Percentiles rank a stretch among this genome's conserved stretches.
Evolutionary conservation across 2,797 vertebrate species (phyloP).

Genomic region (Cryptoblepharus egeriae): DNA sequence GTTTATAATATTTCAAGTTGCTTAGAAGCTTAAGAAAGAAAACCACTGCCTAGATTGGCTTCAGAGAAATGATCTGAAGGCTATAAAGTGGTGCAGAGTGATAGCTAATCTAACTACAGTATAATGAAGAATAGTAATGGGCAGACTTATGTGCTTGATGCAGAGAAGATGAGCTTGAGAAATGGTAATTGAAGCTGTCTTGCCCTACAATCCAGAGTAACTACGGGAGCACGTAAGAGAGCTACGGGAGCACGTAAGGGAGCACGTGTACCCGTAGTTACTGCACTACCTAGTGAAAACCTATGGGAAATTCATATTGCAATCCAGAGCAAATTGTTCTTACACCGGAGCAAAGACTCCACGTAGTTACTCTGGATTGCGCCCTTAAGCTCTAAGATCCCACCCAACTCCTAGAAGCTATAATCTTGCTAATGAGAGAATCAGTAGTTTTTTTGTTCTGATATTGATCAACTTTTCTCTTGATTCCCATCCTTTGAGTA

Average conservation of each 20-base stretch:
- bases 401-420: neutral
- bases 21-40: neutral
- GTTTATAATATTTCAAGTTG: neutral
- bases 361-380: too few species aligned
- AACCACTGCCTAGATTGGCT: neutral
- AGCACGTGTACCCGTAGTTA: too few species aligned
- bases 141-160: neutral
- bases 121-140: neutral
- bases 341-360: too few species aligned
- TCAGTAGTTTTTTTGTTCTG: neutral
- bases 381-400: neutral
- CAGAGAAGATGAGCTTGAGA: neutral
- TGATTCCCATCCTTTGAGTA: neutral
- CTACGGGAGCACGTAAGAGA: too few species aligned
- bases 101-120: neutral
- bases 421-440: neutral
- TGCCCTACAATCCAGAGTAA: too few species aligned
- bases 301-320: too few species aligned
- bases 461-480: neutral
- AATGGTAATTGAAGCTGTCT: neutral
- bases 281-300: too few species aligned
- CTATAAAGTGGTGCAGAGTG: neutral
- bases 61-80: neutral
- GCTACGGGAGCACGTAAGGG: too few species aligned
- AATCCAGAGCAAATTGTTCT: too few species aligned